Base-by-base conservation (phyloP, 2,797 vertebrate genomes). In the Platalea minor region DNA sequence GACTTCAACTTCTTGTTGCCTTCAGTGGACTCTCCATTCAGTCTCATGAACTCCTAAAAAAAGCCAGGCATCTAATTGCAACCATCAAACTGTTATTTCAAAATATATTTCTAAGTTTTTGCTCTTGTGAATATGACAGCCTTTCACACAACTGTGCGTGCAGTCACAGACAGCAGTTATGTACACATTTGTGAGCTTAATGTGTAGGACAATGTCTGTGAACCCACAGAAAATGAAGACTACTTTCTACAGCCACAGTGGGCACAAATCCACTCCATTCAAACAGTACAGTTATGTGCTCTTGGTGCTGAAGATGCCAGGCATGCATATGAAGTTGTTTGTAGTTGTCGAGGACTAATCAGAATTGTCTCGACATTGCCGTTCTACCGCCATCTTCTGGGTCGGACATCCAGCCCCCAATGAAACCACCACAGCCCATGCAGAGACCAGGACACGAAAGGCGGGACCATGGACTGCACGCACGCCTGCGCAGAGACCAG, bases 141-240 rank as follows among this genome's bases (percentile, higher is more conserved):
- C 43, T 74, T 43, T 82, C 39, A 61, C 25, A 11, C 7, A 65
- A 60, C 3, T 11, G n/a, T 13, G 24, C 35, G 20, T 1, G 33
- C 59, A n/a, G 7, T 29, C 57, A 26, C 3, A 11, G 35, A n/a
- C 72, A 91, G 72, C 68, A 80, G 45, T 33, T 56, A 54, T 0
- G 15, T 4, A 61, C 50, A 57, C 25, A 12, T 35, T 18, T 33
- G 50, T 26, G 59, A 83, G 50, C 70, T 77, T 7, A 35, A 14
- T 0, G 31, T 2, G 2, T 5, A 56, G 17, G 37, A 23, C 23
- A 24, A 41, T 1, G 29, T 7, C 7, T 12, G 68, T 11, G 39
- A 81, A 33, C 20, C 21, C 24, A 10, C 19, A 11, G 21, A 64
- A 41, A 85, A 78, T 50, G 68, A 75, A 68, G 23, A 33, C 1